phyloP scores from a whole-genome alignment of 2,113 vertebrate genomes.

The Grantiella picta region DNA sequence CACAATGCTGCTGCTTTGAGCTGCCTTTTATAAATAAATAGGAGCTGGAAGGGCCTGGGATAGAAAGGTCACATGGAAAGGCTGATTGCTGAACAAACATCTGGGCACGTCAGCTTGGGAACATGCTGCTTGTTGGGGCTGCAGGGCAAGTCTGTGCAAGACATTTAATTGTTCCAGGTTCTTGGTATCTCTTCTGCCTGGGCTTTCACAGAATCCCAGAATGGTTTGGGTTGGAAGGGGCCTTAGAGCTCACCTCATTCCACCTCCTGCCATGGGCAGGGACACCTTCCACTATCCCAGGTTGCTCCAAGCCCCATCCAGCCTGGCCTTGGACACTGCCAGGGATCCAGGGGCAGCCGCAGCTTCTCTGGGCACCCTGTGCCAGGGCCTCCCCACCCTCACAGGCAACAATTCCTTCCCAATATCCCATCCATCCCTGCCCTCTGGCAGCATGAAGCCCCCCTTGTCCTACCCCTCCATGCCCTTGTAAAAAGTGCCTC shows the following conservation, averaged over 20 bases:
- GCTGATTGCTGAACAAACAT: neutral
- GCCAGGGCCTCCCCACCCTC: neutral
- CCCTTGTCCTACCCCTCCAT: neutral
- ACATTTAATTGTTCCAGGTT: rapidly evolving
- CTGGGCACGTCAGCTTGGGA: neutral
- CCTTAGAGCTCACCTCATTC: neutral
- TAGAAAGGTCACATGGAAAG: neutral
- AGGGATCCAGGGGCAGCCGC: neutral
- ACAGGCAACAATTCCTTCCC: neutral
- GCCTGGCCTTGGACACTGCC: neutral
- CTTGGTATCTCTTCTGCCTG: neutral
- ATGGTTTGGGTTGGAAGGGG: neutral
- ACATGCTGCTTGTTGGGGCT: neutral
- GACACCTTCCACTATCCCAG: neutral
- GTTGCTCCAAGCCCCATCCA: neutral
- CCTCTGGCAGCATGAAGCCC: neutral
- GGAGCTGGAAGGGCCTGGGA: neutral
- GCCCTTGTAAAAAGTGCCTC: neutral
- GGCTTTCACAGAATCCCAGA: neutral
- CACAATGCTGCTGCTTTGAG: neutral
- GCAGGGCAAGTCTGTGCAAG: neutral
- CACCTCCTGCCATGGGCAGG: neutral
- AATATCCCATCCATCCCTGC: neutral
- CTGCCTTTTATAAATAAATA: neutral
- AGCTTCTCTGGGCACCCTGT: neutral